These are phyloP conservation scores for Melanotaenia parkinsoni DNA, from an alignment of 2,797 vertebrate genomes.

Conservation along the genomic window DNA sequence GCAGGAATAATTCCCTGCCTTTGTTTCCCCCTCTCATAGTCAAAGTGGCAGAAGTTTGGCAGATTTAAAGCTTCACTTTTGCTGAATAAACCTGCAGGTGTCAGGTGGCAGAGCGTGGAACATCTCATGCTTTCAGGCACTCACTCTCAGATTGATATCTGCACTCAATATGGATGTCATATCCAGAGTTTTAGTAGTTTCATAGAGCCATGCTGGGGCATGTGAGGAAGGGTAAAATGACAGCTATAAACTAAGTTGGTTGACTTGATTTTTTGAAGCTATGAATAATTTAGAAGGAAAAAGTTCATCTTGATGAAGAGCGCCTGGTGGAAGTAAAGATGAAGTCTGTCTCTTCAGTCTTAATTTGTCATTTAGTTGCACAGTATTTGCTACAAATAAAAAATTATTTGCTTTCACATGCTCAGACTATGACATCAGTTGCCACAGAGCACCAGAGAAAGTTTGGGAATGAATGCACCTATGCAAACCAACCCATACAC, in stretches of 20 bases:
- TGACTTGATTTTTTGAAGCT: conserved; percentile 29
- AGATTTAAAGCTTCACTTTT: conserved; percentile 70
- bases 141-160: conserved; percentile 52
- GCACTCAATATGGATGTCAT: conserved; percentile 47
- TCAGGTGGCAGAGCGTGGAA: conserved; percentile 29
- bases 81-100: conserved; percentile 57
- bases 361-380: conserved; percentile 9
- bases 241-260: conserved; percentile 36
- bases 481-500: neutral
- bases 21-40: conserved; percentile 57
- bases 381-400: conserved; percentile 30
- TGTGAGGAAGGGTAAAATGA: conserved; percentile 32
- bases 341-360: conserved; percentile 19
- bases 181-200: conserved; percentile 55
- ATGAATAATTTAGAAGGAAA: conserved; percentile 9
- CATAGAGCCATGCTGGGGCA: conserved; percentile 16
- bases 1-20: conserved; percentile 55
- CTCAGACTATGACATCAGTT: conserved; percentile 1
- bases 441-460: conserved; percentile 4
- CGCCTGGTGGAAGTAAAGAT: conserved; percentile 23
- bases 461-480: neutral
- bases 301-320: conserved; percentile 3
- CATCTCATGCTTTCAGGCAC: conserved; percentile 65
- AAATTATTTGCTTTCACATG: neutral
- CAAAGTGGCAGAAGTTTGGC: conserved; percentile 55